Conservation (phyloP, 2,888 invertebrate genomes). For the Agapostemon virescens region DNA sequence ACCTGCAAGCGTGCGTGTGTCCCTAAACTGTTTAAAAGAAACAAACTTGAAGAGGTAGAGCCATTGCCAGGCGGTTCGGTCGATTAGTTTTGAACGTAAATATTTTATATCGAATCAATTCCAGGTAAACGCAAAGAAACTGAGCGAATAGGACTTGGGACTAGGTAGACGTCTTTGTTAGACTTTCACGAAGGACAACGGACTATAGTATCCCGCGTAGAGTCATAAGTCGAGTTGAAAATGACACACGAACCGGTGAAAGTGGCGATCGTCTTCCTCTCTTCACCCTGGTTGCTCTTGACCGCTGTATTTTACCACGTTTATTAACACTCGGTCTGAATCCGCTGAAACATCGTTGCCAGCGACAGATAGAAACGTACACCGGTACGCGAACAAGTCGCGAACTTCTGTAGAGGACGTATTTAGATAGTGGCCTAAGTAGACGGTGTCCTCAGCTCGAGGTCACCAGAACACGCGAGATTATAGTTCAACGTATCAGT, state of each 20-base stretch:
- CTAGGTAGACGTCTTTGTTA: constrained; percentile 17
- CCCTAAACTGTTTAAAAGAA: background rate
- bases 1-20: background rate
- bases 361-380: constrained; percentile 23
- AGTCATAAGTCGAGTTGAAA: constrained; percentile 25
- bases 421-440: background rate
- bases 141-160: background rate
- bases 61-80: background rate
- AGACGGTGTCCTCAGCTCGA: background rate
- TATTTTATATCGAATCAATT: background rate
- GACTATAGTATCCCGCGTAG: constrained; percentile 16
- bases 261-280: constrained; percentile 46
- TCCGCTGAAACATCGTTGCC: constrained; percentile 17
- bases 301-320: constrained; percentile 35
- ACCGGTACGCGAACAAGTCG: constrained; percentile 25
- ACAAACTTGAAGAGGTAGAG: background rate
- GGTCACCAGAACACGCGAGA: background rate
- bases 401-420: background rate
- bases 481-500: background rate
- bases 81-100: constrained; percentile 9
- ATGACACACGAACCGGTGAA: constrained; percentile 42
- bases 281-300: constrained; percentile 36
- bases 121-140: constrained; percentile 13
- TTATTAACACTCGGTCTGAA: constrained; percentile 36
- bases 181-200: constrained; percentile 51